Evolutionary conservation across 2,797 vertebrate species (phyloP).

Genomic region (Brotula barbata): DNA sequence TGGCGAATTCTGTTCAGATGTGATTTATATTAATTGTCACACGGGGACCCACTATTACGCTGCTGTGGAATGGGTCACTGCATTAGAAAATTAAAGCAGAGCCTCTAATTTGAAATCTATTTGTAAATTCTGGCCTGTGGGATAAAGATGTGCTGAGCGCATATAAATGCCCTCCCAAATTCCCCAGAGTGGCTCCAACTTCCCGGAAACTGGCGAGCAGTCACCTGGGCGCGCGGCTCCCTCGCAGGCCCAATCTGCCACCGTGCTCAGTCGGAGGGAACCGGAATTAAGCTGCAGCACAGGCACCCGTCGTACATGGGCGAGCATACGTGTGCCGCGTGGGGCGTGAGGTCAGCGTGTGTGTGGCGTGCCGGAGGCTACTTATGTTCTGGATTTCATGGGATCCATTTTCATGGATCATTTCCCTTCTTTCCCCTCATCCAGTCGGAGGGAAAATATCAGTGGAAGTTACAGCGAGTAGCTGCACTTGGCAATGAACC

Average conservation of each 20-base stretch:
- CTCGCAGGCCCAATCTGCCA: conserved; percentile 29
- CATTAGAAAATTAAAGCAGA: conserved; percentile 88
- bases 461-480: conserved; percentile 26
- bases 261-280: conserved; percentile 60
- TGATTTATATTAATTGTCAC: conserved; percentile 97
- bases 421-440: conserved; percentile 59
- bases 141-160: conserved; percentile 76
- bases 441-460: conserved; percentile 49
- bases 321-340: conserved; percentile 50
- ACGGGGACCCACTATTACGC: conserved; percentile 87
- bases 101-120: conserved; percentile 85
- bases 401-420: conserved; percentile 65
- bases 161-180: conserved; percentile 60
- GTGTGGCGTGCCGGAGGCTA: conserved; percentile 58
- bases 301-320: conserved; percentile 58
- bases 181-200: conserved; percentile 46
- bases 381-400: conserved; percentile 67
- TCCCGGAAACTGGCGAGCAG: conserved; percentile 48
- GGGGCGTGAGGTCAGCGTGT: conserved; percentile 54
- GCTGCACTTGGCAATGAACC: conserved; percentile 47
- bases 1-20: conserved; percentile 82
- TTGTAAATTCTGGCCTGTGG: conserved; percentile 84
- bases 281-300: conserved; percentile 63
- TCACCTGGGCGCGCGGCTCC: conserved; percentile 62
- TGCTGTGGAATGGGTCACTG: conserved; percentile 87